A percentile compares a stretch with the other conserved stretches of the same genome.
phyloP scores from a whole-genome alignment of 2,888 invertebrate genomes.

The Drosophila infuscata region DNA sequence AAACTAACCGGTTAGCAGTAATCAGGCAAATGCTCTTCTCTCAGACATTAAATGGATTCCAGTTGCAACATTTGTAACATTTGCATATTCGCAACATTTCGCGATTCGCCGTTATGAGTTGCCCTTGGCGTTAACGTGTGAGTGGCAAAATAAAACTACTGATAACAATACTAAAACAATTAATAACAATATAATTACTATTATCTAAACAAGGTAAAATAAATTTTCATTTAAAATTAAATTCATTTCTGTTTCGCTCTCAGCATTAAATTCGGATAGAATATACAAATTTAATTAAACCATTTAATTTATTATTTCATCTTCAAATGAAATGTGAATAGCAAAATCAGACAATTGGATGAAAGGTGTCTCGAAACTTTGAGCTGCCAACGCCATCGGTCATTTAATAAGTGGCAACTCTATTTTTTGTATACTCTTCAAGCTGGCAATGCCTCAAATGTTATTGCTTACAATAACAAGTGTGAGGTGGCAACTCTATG shows the following conservation, averaged over 20 bases:
- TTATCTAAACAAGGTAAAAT: neutral
- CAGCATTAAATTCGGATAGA: neutral
- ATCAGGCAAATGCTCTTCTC: constrained; percentile 18
- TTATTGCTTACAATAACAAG: neutral
- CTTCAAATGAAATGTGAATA: too few species aligned
- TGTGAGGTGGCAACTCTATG: neutral
- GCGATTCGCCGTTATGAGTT: neutral
- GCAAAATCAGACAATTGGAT: neutral
- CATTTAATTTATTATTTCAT: neutral
- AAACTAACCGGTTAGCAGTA: constrained; percentile 16
- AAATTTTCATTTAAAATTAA: neutral
- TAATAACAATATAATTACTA: neutral
- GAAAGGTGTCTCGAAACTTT: neutral
- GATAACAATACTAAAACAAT: neutral
- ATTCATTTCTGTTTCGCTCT: neutral
- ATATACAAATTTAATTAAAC: neutral
- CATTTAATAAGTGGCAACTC: neutral
- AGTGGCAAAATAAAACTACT: neutral
- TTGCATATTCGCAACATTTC: neutral
- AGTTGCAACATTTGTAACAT: neutral
- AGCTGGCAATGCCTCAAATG: neutral
- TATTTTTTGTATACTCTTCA: neutral
- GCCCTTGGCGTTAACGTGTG: neutral
- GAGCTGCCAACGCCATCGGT: neutral
- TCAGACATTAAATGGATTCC: neutral